Evolutionary conservation across 1,140 invertebrate genomes (phyloP).

Genomic region (Sitobion miscanthi): DNA sequence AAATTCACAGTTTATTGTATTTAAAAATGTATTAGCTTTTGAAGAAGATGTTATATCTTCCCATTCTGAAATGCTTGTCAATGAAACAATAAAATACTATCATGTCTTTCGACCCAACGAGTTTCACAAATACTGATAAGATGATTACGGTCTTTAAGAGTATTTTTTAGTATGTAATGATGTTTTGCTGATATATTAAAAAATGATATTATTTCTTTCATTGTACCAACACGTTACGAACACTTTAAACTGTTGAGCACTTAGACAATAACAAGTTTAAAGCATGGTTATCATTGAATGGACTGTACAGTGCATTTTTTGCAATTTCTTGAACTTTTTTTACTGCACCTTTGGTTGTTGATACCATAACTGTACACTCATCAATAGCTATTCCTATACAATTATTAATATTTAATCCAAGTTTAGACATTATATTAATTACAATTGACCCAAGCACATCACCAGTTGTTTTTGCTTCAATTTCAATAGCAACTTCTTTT

Average conservation of each 20-base stretch:
- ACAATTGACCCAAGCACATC: not conserved
- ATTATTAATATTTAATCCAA: constrained; percentile 6
- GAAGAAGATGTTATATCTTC: not conserved
- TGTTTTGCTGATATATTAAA: not conserved
- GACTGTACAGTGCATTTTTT: constrained; percentile 11
- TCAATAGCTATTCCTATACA: not conserved
- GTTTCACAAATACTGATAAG: not conserved
- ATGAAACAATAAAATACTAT: not conserved
- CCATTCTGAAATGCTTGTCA: not conserved
- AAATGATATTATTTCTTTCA: not conserved
- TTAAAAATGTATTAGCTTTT: not conserved
- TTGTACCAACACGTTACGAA: not conserved
- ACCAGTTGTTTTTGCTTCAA: not conserved
- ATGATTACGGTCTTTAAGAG: not conserved
- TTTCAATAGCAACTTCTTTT: not conserved
- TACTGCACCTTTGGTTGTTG: not conserved
- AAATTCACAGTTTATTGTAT: not conserved
- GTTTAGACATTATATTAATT: not conserved
- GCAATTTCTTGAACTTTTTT: not conserved
- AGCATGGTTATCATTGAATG: not conserved
- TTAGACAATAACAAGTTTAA: not conserved
- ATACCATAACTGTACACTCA: not conserved
- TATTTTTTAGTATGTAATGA: not conserved
- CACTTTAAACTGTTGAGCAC: not conserved
- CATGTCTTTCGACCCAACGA: not conserved